These are phyloP conservation scores for Parthenolecanium corni DNA, from an alignment of 2,888 invertebrate genomes.

Conservation along the genomic window DNA sequence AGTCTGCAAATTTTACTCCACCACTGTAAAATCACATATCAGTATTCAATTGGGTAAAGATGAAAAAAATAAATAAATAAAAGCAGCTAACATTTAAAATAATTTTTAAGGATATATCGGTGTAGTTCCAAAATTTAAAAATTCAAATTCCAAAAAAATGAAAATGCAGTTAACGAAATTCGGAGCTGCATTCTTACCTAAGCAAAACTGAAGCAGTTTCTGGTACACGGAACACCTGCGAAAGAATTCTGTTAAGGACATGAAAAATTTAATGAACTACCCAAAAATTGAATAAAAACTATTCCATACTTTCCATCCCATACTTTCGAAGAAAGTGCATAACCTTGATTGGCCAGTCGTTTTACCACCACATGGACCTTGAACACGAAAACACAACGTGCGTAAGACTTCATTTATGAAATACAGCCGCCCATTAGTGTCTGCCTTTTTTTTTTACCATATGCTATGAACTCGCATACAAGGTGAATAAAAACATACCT, in stretches of 20 bases:
- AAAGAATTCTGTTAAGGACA: too few species aligned
- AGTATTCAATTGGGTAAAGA: not conserved
- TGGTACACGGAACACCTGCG: conserved; percentile 85
- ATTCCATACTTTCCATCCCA: conserved; percentile 75
- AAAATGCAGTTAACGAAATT: too few species aligned
- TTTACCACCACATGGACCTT: conserved; percentile 93
- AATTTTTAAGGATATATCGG: too few species aligned
- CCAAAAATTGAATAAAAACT: too few species aligned
- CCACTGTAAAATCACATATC: conserved; percentile 64
- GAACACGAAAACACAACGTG: not conserved
- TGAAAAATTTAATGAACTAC: too few species aligned
- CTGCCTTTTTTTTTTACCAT: too few species aligned
- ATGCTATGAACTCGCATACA: too few species aligned
- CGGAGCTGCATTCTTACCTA: conserved; percentile 48
- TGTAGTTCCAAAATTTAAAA: too few species aligned
- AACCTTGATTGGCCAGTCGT: conserved; percentile 92
- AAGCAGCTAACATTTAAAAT: too few species aligned
- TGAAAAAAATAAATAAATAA: not conserved
- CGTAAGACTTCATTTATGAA: not conserved
- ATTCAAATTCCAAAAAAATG: too few species aligned
- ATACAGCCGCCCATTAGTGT: too few species aligned
- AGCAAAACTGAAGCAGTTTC: conserved; percentile 94
- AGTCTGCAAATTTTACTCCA: conserved; percentile 91
- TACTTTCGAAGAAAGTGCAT: conserved; percentile 95
- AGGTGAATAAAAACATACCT: too few species aligned